Evolutionary conservation across 2,113 vertebrate species (phyloP), one percentile per base, ranked within the genome.

Genomic region (Leptobrachium leishanense): DNA sequence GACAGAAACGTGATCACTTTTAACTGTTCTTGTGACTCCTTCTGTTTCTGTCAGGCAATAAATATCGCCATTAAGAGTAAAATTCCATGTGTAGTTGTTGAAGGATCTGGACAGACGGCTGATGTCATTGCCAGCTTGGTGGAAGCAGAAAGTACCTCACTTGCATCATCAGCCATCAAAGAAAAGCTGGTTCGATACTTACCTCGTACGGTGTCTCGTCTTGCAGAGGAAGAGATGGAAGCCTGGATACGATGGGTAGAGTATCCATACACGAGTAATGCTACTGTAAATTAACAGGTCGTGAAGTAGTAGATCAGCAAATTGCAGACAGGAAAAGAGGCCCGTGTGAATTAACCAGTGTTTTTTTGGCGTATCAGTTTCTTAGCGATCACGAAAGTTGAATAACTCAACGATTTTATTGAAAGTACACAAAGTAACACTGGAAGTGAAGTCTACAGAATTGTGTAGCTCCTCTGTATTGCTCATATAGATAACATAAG

Each of bases 61-160:
- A 91, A 92, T 0, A 88, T 88, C 20, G 89, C 93, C 43, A 83
- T 93, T 85, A 94, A 91, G 77, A 94, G 89, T 68, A 94, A 92
- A 82, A 94, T 93, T 1, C 93, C 93, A 1, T 94, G 93, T 0
- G 91, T 94, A n/a, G 92, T 93, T 63, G 92, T 94, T 70, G 93
- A 94, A 40, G 93, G 93, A 70, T 94, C 93, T 0, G 93, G 93
- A 1, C 91, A 92, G 71, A 92, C 92, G 0, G 92, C 92, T 0
- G 93, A 94, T 0, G 92, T 93, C 40, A 91, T 94, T 0, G 92
- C 93, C 0, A 92, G 89, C 81, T 76, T 94, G 76, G 55, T 90
- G 82, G 92, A 92, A 65, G 55, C 83, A 44, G 89, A 93, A 74
- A 90, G 90, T 0, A 50, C 68, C 20, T 68, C 78, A 11, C 79